Evolutionary conservation across 2,888 invertebrate genomes (phyloP).

Genomic region (Epistrophe grossulariae): DNA sequence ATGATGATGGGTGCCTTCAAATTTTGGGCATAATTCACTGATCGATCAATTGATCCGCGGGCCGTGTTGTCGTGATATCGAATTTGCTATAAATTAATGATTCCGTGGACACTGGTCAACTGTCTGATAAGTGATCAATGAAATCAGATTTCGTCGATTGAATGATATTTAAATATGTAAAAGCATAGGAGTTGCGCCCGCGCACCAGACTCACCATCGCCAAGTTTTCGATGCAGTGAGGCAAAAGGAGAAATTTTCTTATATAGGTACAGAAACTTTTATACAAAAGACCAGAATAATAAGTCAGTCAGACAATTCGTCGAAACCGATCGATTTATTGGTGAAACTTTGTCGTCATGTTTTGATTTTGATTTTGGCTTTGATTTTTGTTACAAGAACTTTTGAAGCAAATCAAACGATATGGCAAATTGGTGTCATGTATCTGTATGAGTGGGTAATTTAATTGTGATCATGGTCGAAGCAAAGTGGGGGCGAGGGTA

Average conservation of each 20-base stretch:
- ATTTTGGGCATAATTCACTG: constrained; percentile 75
- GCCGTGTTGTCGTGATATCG: constrained; percentile 62
- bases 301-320: constrained; percentile 64
- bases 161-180: constrained; percentile 45
- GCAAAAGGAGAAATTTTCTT: constrained; percentile 33
- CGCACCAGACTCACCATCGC: constrained; percentile 25
- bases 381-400: constrained; percentile 41
- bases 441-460: constrained; percentile 64
- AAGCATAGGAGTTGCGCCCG: constrained; percentile 40
- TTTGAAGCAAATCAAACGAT: constrained; percentile 20
- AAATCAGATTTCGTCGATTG: constrained; percentile 75
- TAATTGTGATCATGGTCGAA: constrained; percentile 68
- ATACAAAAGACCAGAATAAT: constrained; percentile 72
- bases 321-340: constrained; percentile 57
- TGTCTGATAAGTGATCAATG: constrained; percentile 76
- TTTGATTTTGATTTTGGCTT: constrained; percentile 16
- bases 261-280: constrained; percentile 8
- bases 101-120: constrained; percentile 75
- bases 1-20: constrained; percentile 58
- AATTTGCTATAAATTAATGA: constrained; percentile 71
- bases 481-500: constrained; percentile 25
- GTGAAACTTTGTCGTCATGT: constrained; percentile 36
- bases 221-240: background rate
- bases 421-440: constrained; percentile 69
- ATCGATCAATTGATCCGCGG: constrained; percentile 73